Evolutionary conservation across 2,888 invertebrate genomes (phyloP).

Genomic region (Platerodrilus igneus): DNA sequence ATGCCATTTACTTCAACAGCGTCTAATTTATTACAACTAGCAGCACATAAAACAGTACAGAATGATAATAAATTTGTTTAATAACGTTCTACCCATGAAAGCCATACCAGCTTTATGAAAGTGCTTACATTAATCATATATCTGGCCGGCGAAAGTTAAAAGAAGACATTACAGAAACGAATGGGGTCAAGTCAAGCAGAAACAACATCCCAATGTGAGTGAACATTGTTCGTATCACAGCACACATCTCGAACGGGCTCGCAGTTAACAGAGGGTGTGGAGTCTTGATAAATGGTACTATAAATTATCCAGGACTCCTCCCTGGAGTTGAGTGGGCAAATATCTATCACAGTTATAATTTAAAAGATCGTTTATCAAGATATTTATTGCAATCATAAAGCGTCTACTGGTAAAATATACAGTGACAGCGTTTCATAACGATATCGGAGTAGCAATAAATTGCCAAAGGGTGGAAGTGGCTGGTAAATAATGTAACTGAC

Average conservation of each 20-base stretch:
- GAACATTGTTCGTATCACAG: conserved; percentile 40
- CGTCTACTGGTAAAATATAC: conserved; percentile 43
- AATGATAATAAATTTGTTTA: conserved; percentile 5
- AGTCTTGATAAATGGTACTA: conserved; percentile 50
- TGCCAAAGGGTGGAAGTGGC: conserved; percentile 26
- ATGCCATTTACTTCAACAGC: no score
- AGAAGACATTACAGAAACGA: conserved; percentile 50
- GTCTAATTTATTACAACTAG: no score
- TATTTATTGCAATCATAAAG: conserved; percentile 50
- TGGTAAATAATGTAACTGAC: conserved; percentile 31
- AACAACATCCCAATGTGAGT: conserved; percentile 43
- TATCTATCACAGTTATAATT: conserved; percentile 51
- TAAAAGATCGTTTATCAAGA: conserved; percentile 51
- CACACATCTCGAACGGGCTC: conserved; percentile 58
- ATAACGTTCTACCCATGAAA: conserved; percentile 6
- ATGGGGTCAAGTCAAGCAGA: conserved; percentile 49
- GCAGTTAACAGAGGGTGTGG: conserved; percentile 51
- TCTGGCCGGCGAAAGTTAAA: conserved; percentile 46
- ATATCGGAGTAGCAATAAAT: conserved; percentile 33
- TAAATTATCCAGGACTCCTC: conserved; percentile 49
- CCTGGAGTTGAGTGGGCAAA: conserved; percentile 50
- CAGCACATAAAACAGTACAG: no score
- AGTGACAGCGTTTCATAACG: conserved; percentile 38
- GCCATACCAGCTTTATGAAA: conserved; percentile 24
- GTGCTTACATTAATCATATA: conserved; percentile 40